Percentiles rank a stretch among this genome's conserved stretches.
Conservation (phyloP, 64 coral and sea anemone genomes). For the Trachythela sp. region DNA sequence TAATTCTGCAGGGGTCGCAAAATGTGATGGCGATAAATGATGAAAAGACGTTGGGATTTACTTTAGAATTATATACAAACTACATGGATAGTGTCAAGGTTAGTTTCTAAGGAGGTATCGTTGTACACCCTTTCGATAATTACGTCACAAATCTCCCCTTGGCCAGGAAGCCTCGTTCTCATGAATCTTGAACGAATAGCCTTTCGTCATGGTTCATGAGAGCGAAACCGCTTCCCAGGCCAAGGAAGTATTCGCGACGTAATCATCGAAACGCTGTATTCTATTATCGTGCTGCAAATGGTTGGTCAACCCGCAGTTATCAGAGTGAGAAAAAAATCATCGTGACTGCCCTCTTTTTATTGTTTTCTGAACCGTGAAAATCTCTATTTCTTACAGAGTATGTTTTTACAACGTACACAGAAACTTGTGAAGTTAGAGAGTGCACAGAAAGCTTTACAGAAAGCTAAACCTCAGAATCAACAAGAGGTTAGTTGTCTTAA, state of each 20-base stretch:
- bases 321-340: too few relatives aligned
- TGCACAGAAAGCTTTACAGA: conserved; percentile 70
- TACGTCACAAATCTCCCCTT: too few relatives aligned
- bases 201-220: too few relatives aligned
- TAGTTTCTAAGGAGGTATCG: not conserved
- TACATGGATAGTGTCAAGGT: conserved; percentile 92
- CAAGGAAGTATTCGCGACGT: too few relatives aligned
- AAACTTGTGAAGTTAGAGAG: conserved; percentile 93
- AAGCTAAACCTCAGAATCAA: conserved; percentile 93
- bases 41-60: conserved; percentile 87
- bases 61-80: conserved; percentile 75
- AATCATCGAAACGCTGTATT: too few relatives aligned
- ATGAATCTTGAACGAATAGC: too few relatives aligned
- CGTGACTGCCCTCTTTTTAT: too few relatives aligned
- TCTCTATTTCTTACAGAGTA: conserved; percentile 45
- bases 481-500: conserved; percentile 55
- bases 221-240: too few relatives aligned
- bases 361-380: not conserved
- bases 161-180: too few relatives aligned
- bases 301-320: too few relatives aligned
- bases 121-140: too few relatives aligned
- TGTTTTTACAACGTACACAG: conserved; percentile 84
- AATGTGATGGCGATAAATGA: conserved; percentile 87
- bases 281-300: too few relatives aligned
- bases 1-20: conserved; percentile 66